These are phyloP conservation scores for Lasioglossum calceatum DNA, from an alignment of 2,888 invertebrate species.

Conservation along the genomic window DNA sequence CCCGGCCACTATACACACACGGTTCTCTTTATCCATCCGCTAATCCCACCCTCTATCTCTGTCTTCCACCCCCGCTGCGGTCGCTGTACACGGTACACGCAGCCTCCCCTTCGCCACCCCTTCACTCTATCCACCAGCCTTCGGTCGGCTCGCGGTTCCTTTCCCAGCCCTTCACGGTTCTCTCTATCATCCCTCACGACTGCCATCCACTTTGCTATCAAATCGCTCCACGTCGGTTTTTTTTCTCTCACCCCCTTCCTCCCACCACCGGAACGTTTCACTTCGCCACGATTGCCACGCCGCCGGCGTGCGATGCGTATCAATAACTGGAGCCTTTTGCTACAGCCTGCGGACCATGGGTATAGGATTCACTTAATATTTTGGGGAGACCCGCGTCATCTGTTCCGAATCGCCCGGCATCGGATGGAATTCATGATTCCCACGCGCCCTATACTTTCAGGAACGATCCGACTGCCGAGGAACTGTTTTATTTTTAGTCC, in stretches of 20 bases:
- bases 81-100: slow-evolving; percentile 34
- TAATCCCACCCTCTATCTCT: slow-evolving; percentile 45
- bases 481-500: neutral
- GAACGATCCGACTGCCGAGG: neutral
- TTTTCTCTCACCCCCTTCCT: neutral
- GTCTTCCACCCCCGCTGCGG: slow-evolving; percentile 47
- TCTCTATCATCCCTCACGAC: neutral
- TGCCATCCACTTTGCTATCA: neutral
- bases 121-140: neutral
- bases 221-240: slow-evolving; percentile 2
- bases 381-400: neutral
- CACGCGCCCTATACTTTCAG: neutral
- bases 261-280: neutral
- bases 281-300: slow-evolving; percentile 11
- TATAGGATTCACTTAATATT: slow-evolving; percentile 8
- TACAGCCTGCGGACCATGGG: neutral
- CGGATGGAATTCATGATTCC: neutral
- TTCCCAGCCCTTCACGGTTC: slow-evolving; percentile 20
- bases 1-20: slow-evolving; percentile 35
- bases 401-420: neutral
- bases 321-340: neutral
- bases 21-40: slow-evolving; percentile 43
- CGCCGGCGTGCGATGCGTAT: slow-evolving; percentile 7
- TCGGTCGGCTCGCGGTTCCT: slow-evolving; percentile 11
- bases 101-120: neutral